phyloP scores from a whole-genome alignment of 2,113 vertebrate species.

The Oreochromis spilurus region DNA sequence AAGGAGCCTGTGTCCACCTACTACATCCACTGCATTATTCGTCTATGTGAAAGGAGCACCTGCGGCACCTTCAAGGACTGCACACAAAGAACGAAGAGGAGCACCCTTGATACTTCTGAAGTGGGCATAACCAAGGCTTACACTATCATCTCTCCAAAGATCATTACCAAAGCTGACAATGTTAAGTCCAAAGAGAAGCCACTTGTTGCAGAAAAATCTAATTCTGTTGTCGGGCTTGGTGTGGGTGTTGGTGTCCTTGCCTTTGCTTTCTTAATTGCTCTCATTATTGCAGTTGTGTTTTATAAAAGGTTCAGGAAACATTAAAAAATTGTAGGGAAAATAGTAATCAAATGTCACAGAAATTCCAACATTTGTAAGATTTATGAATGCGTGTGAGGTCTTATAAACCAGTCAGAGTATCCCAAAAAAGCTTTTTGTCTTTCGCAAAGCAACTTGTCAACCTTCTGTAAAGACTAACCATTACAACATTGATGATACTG shows the following conservation, averaged over 20 bases:
- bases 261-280: conserved; percentile 41
- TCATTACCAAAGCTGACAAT: conserved; percentile 54
- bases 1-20: conserved; percentile 68
- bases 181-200: conserved; percentile 19
- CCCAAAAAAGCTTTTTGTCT: conserved; percentile 16
- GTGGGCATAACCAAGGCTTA: conserved; percentile 14
- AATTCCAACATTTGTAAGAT: neutral
- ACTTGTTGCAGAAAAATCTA: neutral
- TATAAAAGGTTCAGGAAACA: conserved; percentile 52
- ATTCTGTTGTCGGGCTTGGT: conserved; percentile 44
- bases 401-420: conserved; percentile 21
- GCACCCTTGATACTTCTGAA: neutral
- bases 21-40: conserved; percentile 72
- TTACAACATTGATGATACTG: no score
- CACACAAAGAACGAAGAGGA: conserved; percentile 41
- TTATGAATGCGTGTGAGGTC: neutral
- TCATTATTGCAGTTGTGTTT: conserved; percentile 51
- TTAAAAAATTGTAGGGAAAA: neutral
- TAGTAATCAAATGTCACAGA: neutral
- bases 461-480: neutral
- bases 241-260: conserved; percentile 67
- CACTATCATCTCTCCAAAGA: conserved; percentile 62
- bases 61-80: conserved; percentile 67
- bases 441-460: neutral
- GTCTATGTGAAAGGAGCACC: conserved; percentile 65